These are phyloP conservation scores for Drosophila lini DNA, from an alignment of 1,140 invertebrate genomes.

Conservation along the genomic window DNA sequence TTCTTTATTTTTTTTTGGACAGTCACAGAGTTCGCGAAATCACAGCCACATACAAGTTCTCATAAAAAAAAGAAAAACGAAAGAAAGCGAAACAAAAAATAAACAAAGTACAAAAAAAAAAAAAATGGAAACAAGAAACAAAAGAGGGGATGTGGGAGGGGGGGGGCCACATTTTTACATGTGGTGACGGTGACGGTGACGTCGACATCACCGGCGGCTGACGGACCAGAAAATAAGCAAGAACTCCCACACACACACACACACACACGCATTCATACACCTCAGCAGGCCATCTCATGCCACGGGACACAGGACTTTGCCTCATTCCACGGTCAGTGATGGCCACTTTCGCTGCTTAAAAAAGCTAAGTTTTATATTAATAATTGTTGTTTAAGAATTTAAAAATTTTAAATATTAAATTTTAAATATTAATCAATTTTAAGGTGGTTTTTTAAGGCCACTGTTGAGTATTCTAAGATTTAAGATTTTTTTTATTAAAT, in stretches of 20 bases:
- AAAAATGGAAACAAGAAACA: constrained; percentile 40
- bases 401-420: neutral
- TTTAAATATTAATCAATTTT: neutral
- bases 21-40: constrained; percentile 65
- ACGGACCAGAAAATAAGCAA: constrained; percentile 82
- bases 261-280: constrained; percentile 12
- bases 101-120: neutral
- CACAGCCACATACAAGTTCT: constrained; percentile 50
- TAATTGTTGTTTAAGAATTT: no score
- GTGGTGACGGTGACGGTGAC: constrained; percentile 69
- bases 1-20: constrained; percentile 30
- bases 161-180: constrained; percentile 67
- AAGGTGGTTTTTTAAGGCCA: neutral
- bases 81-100: neutral
- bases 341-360: neutral
- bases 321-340: constrained; percentile 16
- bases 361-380: neutral
- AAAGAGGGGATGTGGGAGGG: neutral
- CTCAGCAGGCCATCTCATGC: constrained; percentile 14
- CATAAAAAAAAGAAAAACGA: constrained; percentile 3
- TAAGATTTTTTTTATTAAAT: neutral
- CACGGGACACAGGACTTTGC: neutral
- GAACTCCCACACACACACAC: constrained; percentile 42
- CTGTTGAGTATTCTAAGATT: neutral
- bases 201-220: constrained; percentile 70